Evolutionary conservation across 2,797 vertebrate species (phyloP).

Genomic region (Epinephelus malabaricus): DNA sequence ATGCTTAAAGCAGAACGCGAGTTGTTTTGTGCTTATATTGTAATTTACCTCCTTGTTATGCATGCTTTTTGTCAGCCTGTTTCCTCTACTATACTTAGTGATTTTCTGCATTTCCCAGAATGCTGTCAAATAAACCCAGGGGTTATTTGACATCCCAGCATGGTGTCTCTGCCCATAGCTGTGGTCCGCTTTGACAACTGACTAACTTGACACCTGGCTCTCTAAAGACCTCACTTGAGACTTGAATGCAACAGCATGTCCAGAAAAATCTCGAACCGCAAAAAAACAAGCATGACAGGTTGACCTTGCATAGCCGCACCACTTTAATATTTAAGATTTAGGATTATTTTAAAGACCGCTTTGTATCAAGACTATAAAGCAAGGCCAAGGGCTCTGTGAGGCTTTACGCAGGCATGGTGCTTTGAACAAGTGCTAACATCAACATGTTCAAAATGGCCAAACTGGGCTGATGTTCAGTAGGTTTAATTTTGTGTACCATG

Average conservation of each 20-base stretch:
- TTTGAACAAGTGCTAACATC: not conserved
- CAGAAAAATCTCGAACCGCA: not conserved
- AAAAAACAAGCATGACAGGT: not conserved
- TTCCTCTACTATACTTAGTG: not conserved
- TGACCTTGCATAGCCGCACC: not conserved
- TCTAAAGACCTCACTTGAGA: not conserved
- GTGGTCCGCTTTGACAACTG: not conserved
- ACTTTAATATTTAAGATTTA: not conserved
- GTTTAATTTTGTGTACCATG: not conserved
- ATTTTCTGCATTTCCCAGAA: constrained; percentile 14
- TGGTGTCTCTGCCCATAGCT: not conserved
- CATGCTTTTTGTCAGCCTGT: not conserved
- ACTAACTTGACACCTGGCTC: not conserved
- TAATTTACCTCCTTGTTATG: constrained; percentile 12
- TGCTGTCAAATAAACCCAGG: constrained; percentile 7
- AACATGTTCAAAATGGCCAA: not conserved
- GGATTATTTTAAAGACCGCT: not conserved
- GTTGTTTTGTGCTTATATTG: constrained; percentile 31
- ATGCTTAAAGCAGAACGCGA: constrained; percentile 15
- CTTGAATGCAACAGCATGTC: not conserved
- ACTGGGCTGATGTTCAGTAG: not conserved
- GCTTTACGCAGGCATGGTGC: not conserved
- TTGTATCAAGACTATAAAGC: not conserved
- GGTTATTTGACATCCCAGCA: not conserved
- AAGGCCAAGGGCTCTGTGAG: not conserved